Conservation (phyloP, 2,888 invertebrate species). For the Hirtodrosophila alboralis region DNA sequence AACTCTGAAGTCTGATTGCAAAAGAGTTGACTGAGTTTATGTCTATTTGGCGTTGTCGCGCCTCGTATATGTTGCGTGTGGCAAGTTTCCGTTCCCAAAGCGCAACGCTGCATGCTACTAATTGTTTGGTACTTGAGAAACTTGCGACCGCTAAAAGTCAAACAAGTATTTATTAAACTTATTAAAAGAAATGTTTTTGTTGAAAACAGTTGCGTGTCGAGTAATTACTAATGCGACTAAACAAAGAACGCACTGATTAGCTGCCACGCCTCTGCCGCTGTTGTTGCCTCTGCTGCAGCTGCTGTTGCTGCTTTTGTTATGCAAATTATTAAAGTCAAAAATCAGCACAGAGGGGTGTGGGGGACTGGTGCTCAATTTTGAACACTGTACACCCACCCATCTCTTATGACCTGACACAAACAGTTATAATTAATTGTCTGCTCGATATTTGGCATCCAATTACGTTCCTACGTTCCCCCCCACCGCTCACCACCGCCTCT, state of each 20-base stretch:
- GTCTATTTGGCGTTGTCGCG: slow-evolving; percentile 8
- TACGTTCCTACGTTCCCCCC: slow-evolving; percentile 36
- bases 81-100: slow-evolving; percentile 73
- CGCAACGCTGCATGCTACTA: slow-evolving; percentile 64
- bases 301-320: slow-evolving; percentile 54
- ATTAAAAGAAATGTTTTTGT: slow-evolving; percentile 55
- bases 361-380: slow-evolving; percentile 25
- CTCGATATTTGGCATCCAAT: slow-evolving; percentile 65
- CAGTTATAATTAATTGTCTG: slow-evolving; percentile 74
- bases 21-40: slow-evolving; percentile 8
- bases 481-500: slow-evolving; percentile 15
- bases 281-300: not conserved
- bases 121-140: slow-evolving; percentile 75
- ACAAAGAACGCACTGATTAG: slow-evolving; percentile 71
- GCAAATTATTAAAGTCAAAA: slow-evolving; percentile 53
- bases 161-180: slow-evolving; percentile 75
- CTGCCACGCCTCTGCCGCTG: slow-evolving; percentile 44
- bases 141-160: slow-evolving; percentile 68
- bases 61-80: slow-evolving; percentile 46
- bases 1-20: slow-evolving; percentile 19
- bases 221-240: slow-evolving; percentile 39
- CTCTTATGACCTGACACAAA: slow-evolving; percentile 49
- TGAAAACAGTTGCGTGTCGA: slow-evolving; percentile 47
- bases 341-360: slow-evolving; percentile 9
- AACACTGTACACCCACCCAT: slow-evolving; percentile 66